phyloP scores from a whole-genome alignment of 2,113 vertebrate species.

The Pelecanoides urinatrix region DNA sequence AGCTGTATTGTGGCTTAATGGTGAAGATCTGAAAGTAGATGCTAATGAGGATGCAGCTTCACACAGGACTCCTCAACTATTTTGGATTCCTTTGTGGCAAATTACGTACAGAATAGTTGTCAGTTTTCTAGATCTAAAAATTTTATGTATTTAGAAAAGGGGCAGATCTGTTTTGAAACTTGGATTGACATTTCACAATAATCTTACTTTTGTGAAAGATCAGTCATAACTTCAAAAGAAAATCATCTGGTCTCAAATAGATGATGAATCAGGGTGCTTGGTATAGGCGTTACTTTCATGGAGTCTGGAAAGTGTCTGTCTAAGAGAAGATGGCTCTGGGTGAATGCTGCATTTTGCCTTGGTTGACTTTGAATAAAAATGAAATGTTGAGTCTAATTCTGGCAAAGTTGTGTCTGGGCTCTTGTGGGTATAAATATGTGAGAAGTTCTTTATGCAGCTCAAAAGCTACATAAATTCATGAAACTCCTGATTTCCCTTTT shows the following conservation, averaged over 20 bases:
- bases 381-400: not conserved
- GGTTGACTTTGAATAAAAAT: not conserved
- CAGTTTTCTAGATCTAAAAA: not conserved
- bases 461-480: not conserved
- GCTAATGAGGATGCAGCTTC: not conserved
- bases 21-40: not conserved
- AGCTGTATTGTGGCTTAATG: not conserved
- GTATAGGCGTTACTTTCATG: not conserved
- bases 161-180: not conserved
- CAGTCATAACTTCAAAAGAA: not conserved
- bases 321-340: not conserved
- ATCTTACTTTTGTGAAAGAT: not conserved
- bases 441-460: not conserved
- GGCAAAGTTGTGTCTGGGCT: not conserved
- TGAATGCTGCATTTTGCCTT: not conserved
- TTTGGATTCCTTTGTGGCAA: not conserved
- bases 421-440: not conserved
- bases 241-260: not conserved
- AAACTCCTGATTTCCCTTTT: not conserved
- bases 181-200: not conserved
- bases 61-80: not conserved
- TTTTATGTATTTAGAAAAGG: not conserved
- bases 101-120: not conserved
- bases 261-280: not conserved
- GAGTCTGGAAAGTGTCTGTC: not conserved